Base-by-base conservation (phyloP, 2,888 invertebrate genomes). In the Melinopterus prodromus region DNA sequence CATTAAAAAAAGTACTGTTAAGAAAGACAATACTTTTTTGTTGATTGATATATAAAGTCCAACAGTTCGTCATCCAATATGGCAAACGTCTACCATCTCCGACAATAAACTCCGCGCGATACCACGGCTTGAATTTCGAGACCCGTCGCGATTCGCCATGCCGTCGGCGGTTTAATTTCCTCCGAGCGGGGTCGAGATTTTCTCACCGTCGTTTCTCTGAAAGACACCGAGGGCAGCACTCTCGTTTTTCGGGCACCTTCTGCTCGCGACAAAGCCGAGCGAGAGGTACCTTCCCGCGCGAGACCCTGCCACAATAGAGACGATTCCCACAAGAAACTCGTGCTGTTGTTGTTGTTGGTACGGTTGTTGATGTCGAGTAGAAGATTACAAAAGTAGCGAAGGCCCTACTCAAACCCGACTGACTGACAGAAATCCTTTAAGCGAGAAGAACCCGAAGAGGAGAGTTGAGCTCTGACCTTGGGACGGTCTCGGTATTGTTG, bases 401-500 rank as follows among this genome's bases (percentile, higher is more conserved):
- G 53, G 53, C 53, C 53, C 53, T 53, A 53, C 53, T 53, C 53
- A 53, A 53, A 53, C 53, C 53, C 5, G 53, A 53, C 53, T 53
- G 53, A 53, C 53, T 53, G 53, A 53, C 53, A 53, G 53, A 53
- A 53, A 53, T 53, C 53, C 53, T 53, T 53, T 53, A 53, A 53
- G n/a, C n/a, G n/a, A n/a, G 53, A 53, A 53, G 53, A 53, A 53
- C 9, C 1, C 7, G 53, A 53, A 53, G 53, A 53, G 53, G 53
- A 53, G 53, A 53, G 53, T 53, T 53, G 53, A 53, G 53, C 53
- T 53, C 82, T 82, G 84, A 85, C 84, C 85, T 84, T 81, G 81
- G 81, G 83, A 26, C 26, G 26, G 26, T 80, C 80, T 80, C 80
- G 83, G 80, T 83, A 84, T 85, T 84, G 84, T 85, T 82, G 81